Percentiles rank a stretch among this genome's conserved stretches.
Conservation (phyloP, 2,113 vertebrate species). For the Embiotoca jacksoni region DNA sequence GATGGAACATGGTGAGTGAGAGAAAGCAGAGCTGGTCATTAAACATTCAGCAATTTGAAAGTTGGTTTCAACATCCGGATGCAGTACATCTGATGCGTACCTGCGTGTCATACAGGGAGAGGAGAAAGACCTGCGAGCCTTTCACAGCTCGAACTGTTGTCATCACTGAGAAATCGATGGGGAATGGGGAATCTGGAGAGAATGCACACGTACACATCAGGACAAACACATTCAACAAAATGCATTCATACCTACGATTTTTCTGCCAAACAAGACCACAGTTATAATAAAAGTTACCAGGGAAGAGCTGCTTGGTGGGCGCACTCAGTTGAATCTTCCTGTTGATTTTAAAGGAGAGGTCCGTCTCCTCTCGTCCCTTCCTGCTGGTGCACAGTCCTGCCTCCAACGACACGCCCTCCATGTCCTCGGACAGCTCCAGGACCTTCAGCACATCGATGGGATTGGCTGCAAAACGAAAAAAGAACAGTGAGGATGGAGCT, state of each 20-base stretch:
- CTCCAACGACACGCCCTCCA: slow-evolving; percentile 85
- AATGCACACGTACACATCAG: not conserved
- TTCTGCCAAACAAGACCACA: not conserved
- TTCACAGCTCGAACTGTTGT: slow-evolving; percentile 93
- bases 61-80: too few species aligned
- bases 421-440: slow-evolving; percentile 84
- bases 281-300: slow-evolving; percentile 77
- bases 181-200: slow-evolving; percentile 83
- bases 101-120: slow-evolving; percentile 92
- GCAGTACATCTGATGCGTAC: slow-evolving; percentile 31
- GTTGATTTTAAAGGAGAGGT: slow-evolving; percentile 87
- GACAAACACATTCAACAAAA: not conserved
- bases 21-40: too few species aligned
- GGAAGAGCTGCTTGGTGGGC: slow-evolving; percentile 89
- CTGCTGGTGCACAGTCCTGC: slow-evolving; percentile 89
- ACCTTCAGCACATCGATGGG: slow-evolving; percentile 86
- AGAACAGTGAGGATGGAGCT: not conserved
- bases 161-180: slow-evolving; percentile 94
- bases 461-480: slow-evolving; percentile 67
- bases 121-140: slow-evolving; percentile 94
- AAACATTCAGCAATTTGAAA: not conserved
- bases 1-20: too few species aligned
- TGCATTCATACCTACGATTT: not conserved
- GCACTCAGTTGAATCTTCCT: slow-evolving; percentile 85
- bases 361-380: slow-evolving; percentile 78